Evolutionary conservation across 1,140 invertebrate species (phyloP).

Genomic region (Bilobella aurantiaca): DNA sequence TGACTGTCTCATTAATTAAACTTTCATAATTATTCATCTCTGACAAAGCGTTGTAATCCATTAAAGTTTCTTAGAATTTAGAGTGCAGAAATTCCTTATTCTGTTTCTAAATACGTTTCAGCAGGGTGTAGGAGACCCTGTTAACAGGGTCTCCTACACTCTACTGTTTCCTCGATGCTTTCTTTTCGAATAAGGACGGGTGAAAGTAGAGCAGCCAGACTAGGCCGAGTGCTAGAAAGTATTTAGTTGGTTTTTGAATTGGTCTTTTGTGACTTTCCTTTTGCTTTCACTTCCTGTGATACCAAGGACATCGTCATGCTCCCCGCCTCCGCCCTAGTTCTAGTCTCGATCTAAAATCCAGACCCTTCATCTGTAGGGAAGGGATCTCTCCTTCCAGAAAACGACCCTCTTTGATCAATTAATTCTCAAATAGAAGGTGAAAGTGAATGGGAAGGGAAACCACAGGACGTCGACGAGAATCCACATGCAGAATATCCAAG

Average conservation of each 20-base stretch:
- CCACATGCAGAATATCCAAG: not conserved
- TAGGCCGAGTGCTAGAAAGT: not conserved
- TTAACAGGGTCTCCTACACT: no score
- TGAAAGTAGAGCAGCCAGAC: not conserved
- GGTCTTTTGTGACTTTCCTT: constrained; percentile 5
- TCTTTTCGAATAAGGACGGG: not conserved
- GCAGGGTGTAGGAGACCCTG: no score
- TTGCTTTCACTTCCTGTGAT: constrained; percentile 4
- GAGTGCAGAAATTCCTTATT: no score
- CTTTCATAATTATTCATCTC: no score
- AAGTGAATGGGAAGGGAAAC: not conserved
- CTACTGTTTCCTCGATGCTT: not conserved
- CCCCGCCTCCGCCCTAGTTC: not conserved
- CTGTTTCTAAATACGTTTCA: no score
- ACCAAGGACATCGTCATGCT: not conserved
- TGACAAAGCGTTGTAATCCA: no score
- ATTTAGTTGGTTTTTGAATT: not conserved
- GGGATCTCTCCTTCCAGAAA: not conserved
- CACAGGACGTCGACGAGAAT: not conserved
- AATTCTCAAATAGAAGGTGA: not conserved
- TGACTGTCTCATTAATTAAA: no score
- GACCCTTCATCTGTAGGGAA: no score
- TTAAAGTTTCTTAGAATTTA: no score
- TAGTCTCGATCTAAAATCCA: no score
- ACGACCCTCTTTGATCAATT: constrained; percentile 4